Evolutionary conservation across 1,140 invertebrate species (phyloP).

Genomic region (Dendrolimus kikuchii): DNA sequence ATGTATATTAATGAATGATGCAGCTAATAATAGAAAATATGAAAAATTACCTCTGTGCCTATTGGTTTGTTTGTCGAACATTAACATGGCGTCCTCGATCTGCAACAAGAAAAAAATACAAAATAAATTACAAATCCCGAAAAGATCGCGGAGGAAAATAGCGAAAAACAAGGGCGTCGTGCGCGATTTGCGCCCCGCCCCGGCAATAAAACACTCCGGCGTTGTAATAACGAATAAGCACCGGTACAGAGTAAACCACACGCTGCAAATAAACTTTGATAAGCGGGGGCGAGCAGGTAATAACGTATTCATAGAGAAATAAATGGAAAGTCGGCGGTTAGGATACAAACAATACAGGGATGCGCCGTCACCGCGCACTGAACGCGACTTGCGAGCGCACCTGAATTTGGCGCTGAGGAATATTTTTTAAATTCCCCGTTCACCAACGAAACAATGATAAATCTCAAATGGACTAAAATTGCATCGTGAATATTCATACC

Average conservation of each 20-base stretch:
- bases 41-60: conserved; percentile 97
- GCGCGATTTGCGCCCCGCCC: conserved; percentile 63
- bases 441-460: conserved; percentile 47
- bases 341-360: conserved; percentile 66
- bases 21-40: no score
- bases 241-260: conserved; percentile 70
- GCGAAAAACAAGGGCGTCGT: conserved; percentile 61
- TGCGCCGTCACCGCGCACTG: conserved; percentile 53
- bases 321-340: conserved; percentile 71
- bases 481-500: conserved; percentile 61
- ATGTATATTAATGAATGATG: no score
- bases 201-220: conserved; percentile 68
- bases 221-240: conserved; percentile 71
- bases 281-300: conserved; percentile 70
- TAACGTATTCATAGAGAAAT: conserved; percentile 73
- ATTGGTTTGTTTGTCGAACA: conserved; percentile 99
- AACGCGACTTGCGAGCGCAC: conserved; percentile 25
- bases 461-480: conserved; percentile 54
- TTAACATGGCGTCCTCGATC: conserved; percentile 99
- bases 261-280: conserved; percentile 72
- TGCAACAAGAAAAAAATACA: conserved; percentile 79
- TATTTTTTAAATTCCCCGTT: conserved; percentile 54
- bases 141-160: conserved; percentile 53
- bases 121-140: conserved; percentile 49
- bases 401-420: conserved; percentile 47